Percentiles rank a stretch among this genome's conserved stretches.
Conservation (phyloP, 2,113 vertebrate genomes). For the Hystrix brachyura region DNA sequence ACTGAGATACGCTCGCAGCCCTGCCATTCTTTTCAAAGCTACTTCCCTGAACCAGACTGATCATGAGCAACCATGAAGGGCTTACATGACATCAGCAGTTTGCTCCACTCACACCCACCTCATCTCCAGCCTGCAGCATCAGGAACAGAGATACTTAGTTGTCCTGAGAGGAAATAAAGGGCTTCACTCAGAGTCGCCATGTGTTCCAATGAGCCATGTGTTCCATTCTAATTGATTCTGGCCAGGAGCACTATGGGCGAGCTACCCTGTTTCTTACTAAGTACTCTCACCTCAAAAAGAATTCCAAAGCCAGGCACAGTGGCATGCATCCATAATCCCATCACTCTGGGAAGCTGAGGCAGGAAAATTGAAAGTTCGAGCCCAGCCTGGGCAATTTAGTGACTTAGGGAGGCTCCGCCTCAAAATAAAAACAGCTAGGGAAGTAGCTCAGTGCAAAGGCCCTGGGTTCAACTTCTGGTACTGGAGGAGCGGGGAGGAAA, state of each 20-base stretch:
- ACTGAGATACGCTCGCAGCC: too few relatives aligned
- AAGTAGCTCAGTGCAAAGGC: not conserved
- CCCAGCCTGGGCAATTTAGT: not conserved
- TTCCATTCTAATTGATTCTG: too few relatives aligned
- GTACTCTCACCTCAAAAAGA: not conserved
- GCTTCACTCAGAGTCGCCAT: fast-evolving
- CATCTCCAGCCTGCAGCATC: too few relatives aligned
- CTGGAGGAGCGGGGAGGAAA: fast-evolving
- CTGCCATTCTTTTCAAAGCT: not conserved
- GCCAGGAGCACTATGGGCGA: not conserved
- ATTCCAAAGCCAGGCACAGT: not conserved
- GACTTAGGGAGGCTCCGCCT: not conserved
- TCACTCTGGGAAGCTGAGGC: not conserved
- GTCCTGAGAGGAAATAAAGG: not conserved
- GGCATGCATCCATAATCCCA: not conserved
- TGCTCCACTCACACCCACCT: not conserved
- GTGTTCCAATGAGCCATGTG: too few relatives aligned
- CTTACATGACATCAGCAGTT: not conserved
- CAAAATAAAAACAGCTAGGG: not conserved
- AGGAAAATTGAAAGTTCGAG: not conserved
- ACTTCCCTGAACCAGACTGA: not conserved
- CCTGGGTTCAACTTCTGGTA: not conserved
- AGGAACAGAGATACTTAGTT: not conserved
- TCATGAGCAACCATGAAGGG: not conserved
- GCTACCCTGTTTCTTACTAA: too few relatives aligned